Conservation (phyloP, 2,797 vertebrate species). For the Cercopithecus hamlyni region DNA sequence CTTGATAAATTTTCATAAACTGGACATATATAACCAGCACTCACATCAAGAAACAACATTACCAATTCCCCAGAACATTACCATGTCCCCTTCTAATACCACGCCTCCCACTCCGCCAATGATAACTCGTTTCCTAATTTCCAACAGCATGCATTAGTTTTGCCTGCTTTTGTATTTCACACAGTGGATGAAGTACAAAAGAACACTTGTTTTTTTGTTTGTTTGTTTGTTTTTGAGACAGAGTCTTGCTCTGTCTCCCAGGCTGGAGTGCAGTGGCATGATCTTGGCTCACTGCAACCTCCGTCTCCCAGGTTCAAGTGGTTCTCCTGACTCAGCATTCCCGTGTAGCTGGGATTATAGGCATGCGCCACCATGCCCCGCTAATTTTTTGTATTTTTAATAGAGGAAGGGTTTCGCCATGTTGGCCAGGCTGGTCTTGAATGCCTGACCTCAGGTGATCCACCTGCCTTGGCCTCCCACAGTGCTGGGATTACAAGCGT, state of each 20-base stretch:
- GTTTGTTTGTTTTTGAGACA: background rate
- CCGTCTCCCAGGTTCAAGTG: background rate
- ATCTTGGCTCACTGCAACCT: background rate
- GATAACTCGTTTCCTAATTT: background rate
- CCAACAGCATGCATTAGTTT: background rate
- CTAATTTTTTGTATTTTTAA: too few species aligned
- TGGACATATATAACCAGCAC: background rate
- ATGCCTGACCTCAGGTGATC: too few species aligned
- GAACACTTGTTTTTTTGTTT: background rate
- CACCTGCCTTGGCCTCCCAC: too few species aligned
- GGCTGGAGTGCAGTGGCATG: background rate
- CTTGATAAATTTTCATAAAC: constrained; percentile 31
- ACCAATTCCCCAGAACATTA: background rate
- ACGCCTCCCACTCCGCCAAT: background rate
- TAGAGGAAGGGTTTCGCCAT: too few species aligned
- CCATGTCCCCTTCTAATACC: background rate
- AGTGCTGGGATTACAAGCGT: background rate
- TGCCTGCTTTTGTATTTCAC: background rate
- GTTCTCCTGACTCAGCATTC: background rate
- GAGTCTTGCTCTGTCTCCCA: background rate
- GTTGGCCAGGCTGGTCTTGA: too few species aligned
- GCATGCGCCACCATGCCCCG: too few species aligned
- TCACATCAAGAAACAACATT: background rate
- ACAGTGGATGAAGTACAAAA: background rate
- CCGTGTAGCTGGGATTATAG: background rate